Base-by-base conservation (phyloP, 1,140 invertebrate genomes). In the Drosophila trapezifrons region DNA sequence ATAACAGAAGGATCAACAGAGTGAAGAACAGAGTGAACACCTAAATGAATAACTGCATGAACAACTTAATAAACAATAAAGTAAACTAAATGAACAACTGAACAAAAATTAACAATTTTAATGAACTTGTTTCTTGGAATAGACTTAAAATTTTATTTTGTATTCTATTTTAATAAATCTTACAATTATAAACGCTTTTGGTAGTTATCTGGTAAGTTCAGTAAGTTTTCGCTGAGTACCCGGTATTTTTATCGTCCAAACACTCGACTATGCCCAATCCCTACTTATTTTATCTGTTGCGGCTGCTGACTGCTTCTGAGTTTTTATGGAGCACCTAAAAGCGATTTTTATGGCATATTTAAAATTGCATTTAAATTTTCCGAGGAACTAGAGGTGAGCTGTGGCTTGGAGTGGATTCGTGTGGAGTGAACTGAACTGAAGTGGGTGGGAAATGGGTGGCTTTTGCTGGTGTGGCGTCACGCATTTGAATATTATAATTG, bases 401-500 rank as follows among this genome's bases (percentile, higher is more conserved):
- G 22, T 54, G 10, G 13, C 10, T 9, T 18, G 20, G 12, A n/a
- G 3, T 25, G 9, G 47, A 29, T 32, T 17, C 4, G 18, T 17
- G 40, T 42, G 32, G n/a, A 17, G 52, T 15, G 22, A 52, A 27
- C 5, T 22, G 35, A 32, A 22, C 25, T 55, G 51, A 13, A 49
- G 64, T 70, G 69, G 32, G 12, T 35, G 49, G 47, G 10, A 49
- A 29, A 17, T 49, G 25, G 55, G 60, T 71, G 42, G 13, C 12
- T 8, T 63, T 76, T 64, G 62, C 47, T 49, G 79, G 73, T 49
- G 43, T 29, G 35, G 43, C 20, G 32, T 27, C 27, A 60, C 59
- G 73, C 79, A 87, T 87, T 87, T 87, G 60, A 87, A 87, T 87
- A 87, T 86, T 86, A 87, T 82, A 79, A 87, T 87, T 57, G 51